Evolutionary conservation across 2,888 invertebrate genomes (phyloP), one percentile per base, ranked within the genome.

Genomic region (Antitype chi): DNA sequence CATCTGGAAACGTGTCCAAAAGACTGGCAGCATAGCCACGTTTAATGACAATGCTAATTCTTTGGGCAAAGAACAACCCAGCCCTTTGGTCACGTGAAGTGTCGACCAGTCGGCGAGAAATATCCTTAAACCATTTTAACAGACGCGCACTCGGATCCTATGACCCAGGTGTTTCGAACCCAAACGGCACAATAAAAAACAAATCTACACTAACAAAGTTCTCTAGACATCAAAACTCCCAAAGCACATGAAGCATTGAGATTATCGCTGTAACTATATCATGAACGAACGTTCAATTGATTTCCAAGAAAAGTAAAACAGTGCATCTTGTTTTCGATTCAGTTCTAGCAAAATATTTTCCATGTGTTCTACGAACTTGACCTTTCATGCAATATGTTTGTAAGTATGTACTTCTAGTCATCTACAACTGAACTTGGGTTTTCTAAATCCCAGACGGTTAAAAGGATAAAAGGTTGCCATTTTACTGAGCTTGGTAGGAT

Each of bases 251-350:
- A 88, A 85, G 66, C 75, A 76, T 72, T 59, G 25, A 80, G 75
- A 84, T 86, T 78, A 86, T 74, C 70, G 59, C 63, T 72, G 71
- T 71, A 74, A 76, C 78, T 80, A 74, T 59, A 82, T 81, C 55
- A 73, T 83, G 73, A 86, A 79, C 75, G 84, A 82, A 73, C 78
- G 77, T 79, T 84, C 81, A 84, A 81, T 85, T 74, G 78, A 84
- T 88, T 93, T 92, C 93, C 86, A 70, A 87, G 93, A 93, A 93
- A 74, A 78, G 70, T 64, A 60, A 78, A 88, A 93, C 93, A 92
- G 90, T 89, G 91, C 85, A 88, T 88, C 89, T 93, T 93, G 91
- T 93, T 92, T 90, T 87, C 86, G 85, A 91, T 90, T 89, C 88
- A 89, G 86, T 82, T 82, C 77, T 80, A 87, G 83, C 84, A 85